Evolutionary conservation across 2,888 invertebrate genomes (phyloP), one percentile per base, ranked within the genome.

Genomic region (Leptothorax acervorum): DNA sequence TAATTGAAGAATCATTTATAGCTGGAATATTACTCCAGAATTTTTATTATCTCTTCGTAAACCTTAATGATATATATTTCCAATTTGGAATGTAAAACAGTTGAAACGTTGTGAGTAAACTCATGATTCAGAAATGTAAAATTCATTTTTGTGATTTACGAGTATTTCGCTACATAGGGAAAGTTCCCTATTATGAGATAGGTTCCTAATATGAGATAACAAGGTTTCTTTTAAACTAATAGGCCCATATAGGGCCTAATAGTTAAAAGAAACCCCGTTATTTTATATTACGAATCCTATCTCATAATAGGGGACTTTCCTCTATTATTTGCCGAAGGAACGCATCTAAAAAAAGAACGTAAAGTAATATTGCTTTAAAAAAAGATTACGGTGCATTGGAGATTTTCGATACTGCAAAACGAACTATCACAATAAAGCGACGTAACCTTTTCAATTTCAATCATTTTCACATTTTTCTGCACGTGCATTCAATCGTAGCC

Each of bases 1-100:
- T 53, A 55, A 66, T 66, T 68, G 53, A 76, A 68, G 18, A 28
- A 31, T 8, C 53, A 68, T 68, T 68, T 42, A n/a, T 53, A 12
- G 8, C 15, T 8, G 48, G 8, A 53, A 60, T 28, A 60, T 74
- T 73, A 2, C 18, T 62, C 3, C 11, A 8, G 12, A 66, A 76
- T 6, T 23, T 23, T 35, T 39, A 18, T 53, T 66, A 42, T 66
- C 28, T 78, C 39, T 68, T 31, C 9, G 12, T 12, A 55, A 53
- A 53, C 35, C 39, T 12, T 68, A 12, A 18, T 28, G 18, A 35
- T 39, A 3, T 8, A 12, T 35, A 68, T 76, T 68, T 53, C 12
- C 9, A 18, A 15, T 28, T 66, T 15, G 8, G 39, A 65, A 66
- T 23, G 39, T 75, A 48, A 35, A 75, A 48, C 5, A 2, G 45